Base-by-base conservation (phyloP, 2,797 vertebrate genomes). In the Chiloscyllium punctatum region DNA sequence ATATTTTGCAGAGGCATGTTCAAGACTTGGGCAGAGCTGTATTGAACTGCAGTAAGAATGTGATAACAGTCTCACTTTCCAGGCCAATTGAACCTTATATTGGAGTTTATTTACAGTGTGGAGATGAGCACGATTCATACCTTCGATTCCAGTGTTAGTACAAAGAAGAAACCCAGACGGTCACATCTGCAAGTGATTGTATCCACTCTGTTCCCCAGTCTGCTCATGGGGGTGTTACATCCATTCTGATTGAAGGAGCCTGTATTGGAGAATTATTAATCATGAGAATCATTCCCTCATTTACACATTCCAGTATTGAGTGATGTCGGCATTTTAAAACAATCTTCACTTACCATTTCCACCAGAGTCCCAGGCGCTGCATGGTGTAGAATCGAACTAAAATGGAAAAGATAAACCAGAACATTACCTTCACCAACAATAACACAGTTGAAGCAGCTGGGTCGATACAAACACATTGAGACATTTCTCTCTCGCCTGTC, bases 341-440 rank as follows among this genome's bases (percentile, higher is more conserved):
- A 42, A 16, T 84, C 72, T 74, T 33, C 8, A 74, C 30, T 33
- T 33, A 74, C 72, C 72, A 27, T 27, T 4, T 11, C 33, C 27
- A 33, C 0, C 5, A 7, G 37, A 42, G 42, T 0, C 1, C 16
- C 0, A n/a, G n/a, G n/a, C n/a, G n/a, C n/a, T n/a, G n/a, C n/a
- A n/a, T n/a, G n/a, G n/a, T n/a, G n/a, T n/a, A n/a, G 79, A 1
- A 84, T 42, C 7, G 23, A 4, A 0, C 79, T 84, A 84, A 84
- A 84, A 84, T 84, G 79, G 37, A 84, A 18, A 84, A 42, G 79
- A 82, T 82, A 42, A 82, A 82, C 42, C 79, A 42, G 21, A 82
- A 3, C 72, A 82, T 82, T 42, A 82, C 79, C 42, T 82, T 82
- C 15, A 42, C 33, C 79, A 18, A 16, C n/a, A 82, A 37, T 82